Evolutionary conservation across 1,140 invertebrate species (phyloP).

Genomic region (Hirudo medicinalis): DNA sequence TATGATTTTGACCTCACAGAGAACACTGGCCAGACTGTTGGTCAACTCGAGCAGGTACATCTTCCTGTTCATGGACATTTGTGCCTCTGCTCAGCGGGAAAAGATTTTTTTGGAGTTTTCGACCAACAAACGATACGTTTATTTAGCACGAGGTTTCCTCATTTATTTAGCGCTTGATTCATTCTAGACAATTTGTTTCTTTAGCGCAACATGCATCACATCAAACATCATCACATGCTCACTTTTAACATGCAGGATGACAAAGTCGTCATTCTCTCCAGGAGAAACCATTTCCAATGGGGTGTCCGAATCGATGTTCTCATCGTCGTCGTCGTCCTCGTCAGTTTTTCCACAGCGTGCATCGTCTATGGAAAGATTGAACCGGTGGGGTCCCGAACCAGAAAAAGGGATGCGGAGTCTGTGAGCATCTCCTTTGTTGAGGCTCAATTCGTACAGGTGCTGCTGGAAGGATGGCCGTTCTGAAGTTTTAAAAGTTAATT

Average conservation of each 20-base stretch:
- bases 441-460: neutral
- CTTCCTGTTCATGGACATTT: neutral
- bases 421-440: neutral
- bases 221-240: neutral
- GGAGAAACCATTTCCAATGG: neutral
- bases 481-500: neutral
- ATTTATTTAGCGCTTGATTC: no score
- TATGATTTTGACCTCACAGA: neutral
- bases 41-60: neutral
- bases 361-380: constrained; percentile 9
- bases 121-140: no score
- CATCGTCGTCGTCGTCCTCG: constrained; percentile 1
- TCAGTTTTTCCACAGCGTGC: neutral
- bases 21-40: neutral
- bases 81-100: neutral
- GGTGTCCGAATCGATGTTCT: neutral
- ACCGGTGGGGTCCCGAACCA: neutral
- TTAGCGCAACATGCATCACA: neutral
- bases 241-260: constrained; percentile 1
- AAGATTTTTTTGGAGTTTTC: neutral
- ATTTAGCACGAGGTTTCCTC: no score
- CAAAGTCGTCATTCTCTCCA: neutral
- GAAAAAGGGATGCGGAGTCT: neutral
- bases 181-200: no score
- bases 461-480: neutral